These are phyloP conservation scores for Noctilio leporinus DNA, from an alignment of 2,113 vertebrate species.

Conservation along the genomic window DNA sequence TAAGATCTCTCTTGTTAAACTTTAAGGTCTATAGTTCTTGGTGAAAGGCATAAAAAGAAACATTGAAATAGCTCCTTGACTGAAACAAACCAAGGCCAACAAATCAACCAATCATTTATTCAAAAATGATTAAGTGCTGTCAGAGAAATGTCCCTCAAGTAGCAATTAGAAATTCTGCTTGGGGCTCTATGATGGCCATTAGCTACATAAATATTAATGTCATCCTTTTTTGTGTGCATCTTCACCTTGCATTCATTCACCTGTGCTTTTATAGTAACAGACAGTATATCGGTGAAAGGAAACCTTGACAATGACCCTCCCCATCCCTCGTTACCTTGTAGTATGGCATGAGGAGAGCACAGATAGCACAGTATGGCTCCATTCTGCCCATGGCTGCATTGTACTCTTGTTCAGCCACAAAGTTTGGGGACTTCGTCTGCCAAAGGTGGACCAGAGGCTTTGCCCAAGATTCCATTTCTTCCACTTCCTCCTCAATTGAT, in stretches of 20 bases:
- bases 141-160: background rate
- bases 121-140: background rate
- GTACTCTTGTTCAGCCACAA: conserved; percentile 91
- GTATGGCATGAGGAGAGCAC: conserved; percentile 95
- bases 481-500: conserved; percentile 81
- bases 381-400: conserved; percentile 84
- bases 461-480: conserved; percentile 91
- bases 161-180: background rate
- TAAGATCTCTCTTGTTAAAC: background rate
- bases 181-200: background rate
- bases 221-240: background rate
- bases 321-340: conserved; percentile 84
- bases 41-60: background rate
- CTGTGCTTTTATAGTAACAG: background rate
- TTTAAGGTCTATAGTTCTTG: background rate
- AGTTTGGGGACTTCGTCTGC: conserved; percentile 86
- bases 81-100: background rate
- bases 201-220: background rate
- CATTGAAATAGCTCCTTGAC: background rate
- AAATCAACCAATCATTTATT: background rate
- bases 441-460: conserved; percentile 91
- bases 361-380: conserved; percentile 91
- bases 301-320: rapidly evolving
- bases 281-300: background rate
- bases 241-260: background rate